Conservation (phyloP, 2,113 vertebrate genomes). For the Mus musculus region GRCm39 chr4:124436501-124437000, state of each 20-base stretch:
- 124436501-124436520: not conserved
- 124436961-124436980: not conserved
- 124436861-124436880: conserved; percentile 80
- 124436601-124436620: not conserved
- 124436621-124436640: not conserved
- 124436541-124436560: not conserved
- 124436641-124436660: conserved; percentile 33
- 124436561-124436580: not conserved
- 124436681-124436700: conserved; percentile 49
- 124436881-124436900: conserved; percentile 76
- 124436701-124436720: conserved; percentile 59
- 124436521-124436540: not conserved
- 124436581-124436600: not conserved
- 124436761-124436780: conserved; percentile 80
- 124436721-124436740: conserved; percentile 63
- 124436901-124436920: conserved; percentile 62
- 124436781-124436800: conserved; percentile 82
- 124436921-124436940: conserved; percentile 17
- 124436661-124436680: not conserved
- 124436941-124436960: not conserved
- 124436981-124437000: not conserved
- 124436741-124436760: conserved; percentile 66
- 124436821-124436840: conserved; percentile 84
- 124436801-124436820: conserved; percentile 84
- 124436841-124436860: conserved; percentile 81